Conservation (phyloP, 2,888 invertebrate species). For the Meloe dianella region DNA sequence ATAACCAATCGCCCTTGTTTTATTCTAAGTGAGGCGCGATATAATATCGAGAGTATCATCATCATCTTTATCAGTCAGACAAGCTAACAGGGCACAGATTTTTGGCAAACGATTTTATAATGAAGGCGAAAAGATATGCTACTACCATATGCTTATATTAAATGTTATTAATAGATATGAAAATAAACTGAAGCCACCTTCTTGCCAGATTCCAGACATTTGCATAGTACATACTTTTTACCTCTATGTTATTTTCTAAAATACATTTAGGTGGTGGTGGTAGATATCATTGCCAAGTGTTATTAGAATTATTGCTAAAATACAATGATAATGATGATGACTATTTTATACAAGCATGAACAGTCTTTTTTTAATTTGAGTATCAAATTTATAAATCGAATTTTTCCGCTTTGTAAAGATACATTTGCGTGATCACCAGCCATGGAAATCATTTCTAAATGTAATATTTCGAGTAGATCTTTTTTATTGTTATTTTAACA, state of each 20-base stretch:
- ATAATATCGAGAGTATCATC: background rate
- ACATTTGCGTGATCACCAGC: background rate
- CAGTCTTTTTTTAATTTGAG: background rate
- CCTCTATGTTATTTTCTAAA: background rate
- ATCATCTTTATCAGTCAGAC: slow-evolving; percentile 36
- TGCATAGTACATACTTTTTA: slow-evolving; percentile 28
- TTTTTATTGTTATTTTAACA: background rate
- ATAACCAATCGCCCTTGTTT: background rate
- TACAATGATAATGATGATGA: background rate
- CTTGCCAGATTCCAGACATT: slow-evolving; percentile 48
- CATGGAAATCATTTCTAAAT: background rate
- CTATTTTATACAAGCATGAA: background rate
- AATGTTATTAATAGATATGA: slow-evolving; percentile 52
- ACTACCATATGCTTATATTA: slow-evolving; percentile 44
- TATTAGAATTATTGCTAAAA: background rate
- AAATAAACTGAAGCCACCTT: slow-evolving; percentile 51
- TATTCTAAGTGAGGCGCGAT: background rate
- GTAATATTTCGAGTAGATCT: background rate
- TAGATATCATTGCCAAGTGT: slow-evolving; percentile 26
- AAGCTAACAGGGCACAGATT: slow-evolving; percentile 35
- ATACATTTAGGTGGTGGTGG: background rate
- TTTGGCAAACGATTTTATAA: slow-evolving; percentile 40
- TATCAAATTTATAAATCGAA: background rate
- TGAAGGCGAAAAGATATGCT: slow-evolving; percentile 30
- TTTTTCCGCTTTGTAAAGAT: slow-evolving; percentile 4